Evolutionary conservation across 1,140 invertebrate species (phyloP).

Genomic region (Euura saliciscinereae): DNA sequence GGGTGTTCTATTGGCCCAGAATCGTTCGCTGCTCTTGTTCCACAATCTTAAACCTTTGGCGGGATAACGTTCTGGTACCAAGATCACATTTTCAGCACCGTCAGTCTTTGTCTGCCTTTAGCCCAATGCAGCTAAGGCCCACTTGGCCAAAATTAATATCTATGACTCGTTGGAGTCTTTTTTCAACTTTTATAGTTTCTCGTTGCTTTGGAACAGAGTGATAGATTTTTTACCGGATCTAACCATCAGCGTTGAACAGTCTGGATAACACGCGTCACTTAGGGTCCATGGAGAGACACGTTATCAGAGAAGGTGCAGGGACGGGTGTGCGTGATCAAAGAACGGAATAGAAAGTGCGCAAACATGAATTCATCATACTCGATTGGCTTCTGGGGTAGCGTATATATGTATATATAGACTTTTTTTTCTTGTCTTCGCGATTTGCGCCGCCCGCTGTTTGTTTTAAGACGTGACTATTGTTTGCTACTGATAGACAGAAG

Average conservation of each 20-base stretch:
- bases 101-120: too few species aligned
- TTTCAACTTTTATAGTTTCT: too few species aligned
- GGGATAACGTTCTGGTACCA: too few species aligned
- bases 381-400: neutral
- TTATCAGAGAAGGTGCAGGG: too few species aligned
- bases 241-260: neutral
- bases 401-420: neutral
- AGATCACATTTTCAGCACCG: too few species aligned
- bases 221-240: neutral
- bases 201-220: too few species aligned
- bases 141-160: too few species aligned
- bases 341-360: neutral
- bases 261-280: neutral
- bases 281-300: neutral
- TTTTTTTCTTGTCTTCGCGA: neutral
- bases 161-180: too few species aligned
- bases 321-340: neutral
- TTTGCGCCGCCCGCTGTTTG: neutral
- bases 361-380: neutral
- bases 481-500: too few species aligned
- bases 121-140: too few species aligned
- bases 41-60: neutral
- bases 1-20: neutral
- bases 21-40: neutral
- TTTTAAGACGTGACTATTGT: neutral